A percentile compares a stretch with the other conserved stretches of the same genome.
Evolutionary conservation across 92 coral and sea anemone species (phyloP).

Genomic region (Blastomussa wellsi): DNA sequence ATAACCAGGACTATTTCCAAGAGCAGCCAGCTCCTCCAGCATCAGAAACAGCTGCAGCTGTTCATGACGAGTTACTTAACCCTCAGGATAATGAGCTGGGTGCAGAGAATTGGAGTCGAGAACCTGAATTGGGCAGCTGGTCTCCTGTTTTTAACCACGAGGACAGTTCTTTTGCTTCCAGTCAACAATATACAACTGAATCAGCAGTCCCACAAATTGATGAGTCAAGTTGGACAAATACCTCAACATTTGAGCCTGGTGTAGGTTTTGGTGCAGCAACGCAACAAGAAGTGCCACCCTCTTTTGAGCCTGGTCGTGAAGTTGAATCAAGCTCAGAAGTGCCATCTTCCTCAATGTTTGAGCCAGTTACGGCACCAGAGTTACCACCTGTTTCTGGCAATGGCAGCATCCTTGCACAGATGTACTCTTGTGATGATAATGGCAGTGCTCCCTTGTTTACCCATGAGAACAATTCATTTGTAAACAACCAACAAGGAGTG

Average conservation of each 20-base stretch:
- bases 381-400: neutral
- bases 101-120: slow-evolving; percentile 19
- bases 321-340: neutral
- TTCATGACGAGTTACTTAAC: neutral
- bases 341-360: neutral
- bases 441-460: slow-evolving; percentile 9
- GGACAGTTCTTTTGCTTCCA: neutral
- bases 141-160: slow-evolving; percentile 28
- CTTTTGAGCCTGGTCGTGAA: neutral
- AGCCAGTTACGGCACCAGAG: neutral
- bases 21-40: neutral
- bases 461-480: neutral
- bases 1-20: neutral
- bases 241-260: neutral
- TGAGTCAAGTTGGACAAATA: neutral
- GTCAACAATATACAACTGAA: neutral
- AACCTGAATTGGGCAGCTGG: slow-evolving; percentile 29
- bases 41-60: neutral
- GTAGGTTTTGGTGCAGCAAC: slow-evolving; percentile 5
- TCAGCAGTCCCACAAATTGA: neutral
- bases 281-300: neutral
- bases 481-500: neutral
- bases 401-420: neutral
- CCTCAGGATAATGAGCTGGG: neutral
- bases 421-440: neutral